Evolutionary conservation across 2,888 invertebrate species (phyloP), one percentile per base, ranked within the genome.

Genomic region (Drosophila merina): DNA sequence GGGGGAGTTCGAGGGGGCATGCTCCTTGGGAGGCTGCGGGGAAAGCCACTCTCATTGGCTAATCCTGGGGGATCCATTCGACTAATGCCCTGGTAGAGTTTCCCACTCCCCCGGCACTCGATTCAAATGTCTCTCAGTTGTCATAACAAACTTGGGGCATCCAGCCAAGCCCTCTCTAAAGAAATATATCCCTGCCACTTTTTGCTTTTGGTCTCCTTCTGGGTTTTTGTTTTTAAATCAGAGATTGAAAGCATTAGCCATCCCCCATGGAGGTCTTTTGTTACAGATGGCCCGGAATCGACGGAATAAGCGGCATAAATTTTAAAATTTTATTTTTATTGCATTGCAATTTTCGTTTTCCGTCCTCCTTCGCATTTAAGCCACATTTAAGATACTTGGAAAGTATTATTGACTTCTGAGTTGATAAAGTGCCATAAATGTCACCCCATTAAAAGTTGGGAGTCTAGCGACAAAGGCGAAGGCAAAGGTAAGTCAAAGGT

Each of bases 351-450:
- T 83, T 85, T 72, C 76, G 57, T 57, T 63, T 60, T 49, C 57
- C 52, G 25, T 12, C 7, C 44, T 36, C 28, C 49, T n/a, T 7
- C 51, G 14, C 20, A 4, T 75, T 71, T 75, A 79, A 81, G 71
- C 79, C 82, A 72, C 72, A 77, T 72, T 86, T 80, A 84, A 83
- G 81, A 72, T 77, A 70, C 81, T 85, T 79, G 79, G 55, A 64
- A 70, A 69, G 77, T 66, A 79, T 87, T 88, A 86, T 88, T 88
- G 88, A 89, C 89, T 88, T 75, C 68, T 71, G 77, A 86, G 81
- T 88, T 88, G 88, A 85, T 88, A 88, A 88, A 88, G 88, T 88
- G 88, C 88, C 85, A 88, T 88, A 88, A 87, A 84, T 89, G 88
- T 88, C 88, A 88, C 88, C 88, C 88, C 85, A 88, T 88, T 87